These are phyloP conservation scores for Melanostoma scalare DNA, from an alignment of 2,888 invertebrate genomes.

Conservation along the genomic window DNA sequence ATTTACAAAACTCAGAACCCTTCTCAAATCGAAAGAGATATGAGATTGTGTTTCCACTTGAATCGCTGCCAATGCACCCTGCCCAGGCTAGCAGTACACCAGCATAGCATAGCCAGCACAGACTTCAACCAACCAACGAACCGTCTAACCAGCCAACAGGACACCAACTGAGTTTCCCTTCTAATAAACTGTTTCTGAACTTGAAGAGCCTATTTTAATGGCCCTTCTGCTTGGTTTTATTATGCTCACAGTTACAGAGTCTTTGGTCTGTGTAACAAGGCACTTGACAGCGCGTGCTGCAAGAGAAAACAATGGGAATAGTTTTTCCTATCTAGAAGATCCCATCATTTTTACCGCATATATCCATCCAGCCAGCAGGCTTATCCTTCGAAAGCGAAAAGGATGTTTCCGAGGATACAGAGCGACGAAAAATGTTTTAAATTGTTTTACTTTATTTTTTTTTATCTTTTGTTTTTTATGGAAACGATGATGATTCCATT, in stretches of 20 bases:
- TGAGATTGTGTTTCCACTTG: constrained; percentile 47
- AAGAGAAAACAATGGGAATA: constrained; percentile 23
- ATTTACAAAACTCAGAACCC: constrained; percentile 27
- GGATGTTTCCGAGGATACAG: constrained; percentile 27
- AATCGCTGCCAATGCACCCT: constrained; percentile 60
- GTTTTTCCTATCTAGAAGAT: constrained; percentile 19
- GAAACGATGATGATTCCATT: constrained; percentile 50
- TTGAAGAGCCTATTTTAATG: constrained; percentile 43
- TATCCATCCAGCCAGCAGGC: background rate
- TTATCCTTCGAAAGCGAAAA: constrained; percentile 1
- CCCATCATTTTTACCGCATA: background rate
- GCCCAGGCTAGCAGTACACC: background rate
- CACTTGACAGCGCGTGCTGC: constrained; percentile 53
- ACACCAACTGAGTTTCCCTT: constrained; percentile 4
- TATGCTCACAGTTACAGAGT: constrained; percentile 26
- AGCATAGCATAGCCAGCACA: constrained; percentile 3
- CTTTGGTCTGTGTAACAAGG: constrained; percentile 28
- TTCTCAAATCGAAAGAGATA: constrained; percentile 18
- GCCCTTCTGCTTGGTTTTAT: constrained; percentile 48
- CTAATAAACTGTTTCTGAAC: constrained; percentile 54
- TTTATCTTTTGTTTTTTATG: constrained; percentile 22
- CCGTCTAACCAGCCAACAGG: background rate
- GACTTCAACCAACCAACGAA: background rate
- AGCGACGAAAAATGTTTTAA: constrained; percentile 41
- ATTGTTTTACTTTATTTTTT: constrained; percentile 47